These are phyloP conservation scores for Plecotus auritus DNA, from an alignment of 2,113 vertebrate genomes.

Conservation along the genomic window DNA sequence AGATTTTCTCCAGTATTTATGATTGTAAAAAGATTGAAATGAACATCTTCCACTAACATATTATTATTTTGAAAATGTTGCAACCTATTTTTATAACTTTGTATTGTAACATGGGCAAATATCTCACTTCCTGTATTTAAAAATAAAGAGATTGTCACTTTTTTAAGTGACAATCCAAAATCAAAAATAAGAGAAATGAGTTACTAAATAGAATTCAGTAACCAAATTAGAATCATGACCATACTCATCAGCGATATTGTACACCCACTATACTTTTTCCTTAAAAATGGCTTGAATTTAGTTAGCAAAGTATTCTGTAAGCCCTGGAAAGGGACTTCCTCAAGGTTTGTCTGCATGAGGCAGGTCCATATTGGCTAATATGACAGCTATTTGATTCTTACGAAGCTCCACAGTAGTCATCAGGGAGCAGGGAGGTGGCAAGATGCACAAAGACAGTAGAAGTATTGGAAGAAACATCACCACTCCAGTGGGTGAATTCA, in stretches of 20 bases:
- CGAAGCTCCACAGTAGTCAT: fast-evolving
- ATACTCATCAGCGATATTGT: not conserved
- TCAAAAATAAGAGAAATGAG: not conserved
- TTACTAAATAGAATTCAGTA: not conserved
- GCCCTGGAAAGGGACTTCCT: not conserved
- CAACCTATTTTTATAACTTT: constrained; percentile 30
- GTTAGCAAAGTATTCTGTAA: not conserved
- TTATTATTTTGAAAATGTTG: constrained; percentile 33
- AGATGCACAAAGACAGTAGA: not conserved
- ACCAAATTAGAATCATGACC: not conserved
- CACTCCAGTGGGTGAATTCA: not conserved
- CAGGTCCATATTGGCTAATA: not conserved
- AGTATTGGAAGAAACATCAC: not conserved
- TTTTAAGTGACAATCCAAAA: not conserved
- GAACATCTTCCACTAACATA: not conserved
- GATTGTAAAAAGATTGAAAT: constrained; percentile 19
- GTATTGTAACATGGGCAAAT: not conserved
- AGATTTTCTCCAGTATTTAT: constrained; percentile 40
- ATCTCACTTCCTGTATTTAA: not conserved
- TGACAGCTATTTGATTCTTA: not conserved
- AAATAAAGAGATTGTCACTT: not conserved
- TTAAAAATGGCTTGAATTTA: not conserved
- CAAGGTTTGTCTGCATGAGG: not conserved
- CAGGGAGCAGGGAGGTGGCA: not conserved
- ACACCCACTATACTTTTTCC: not conserved